Base-by-base conservation (phyloP, 1,140 invertebrate species). In the Oedothorax gibbosus region DNA sequence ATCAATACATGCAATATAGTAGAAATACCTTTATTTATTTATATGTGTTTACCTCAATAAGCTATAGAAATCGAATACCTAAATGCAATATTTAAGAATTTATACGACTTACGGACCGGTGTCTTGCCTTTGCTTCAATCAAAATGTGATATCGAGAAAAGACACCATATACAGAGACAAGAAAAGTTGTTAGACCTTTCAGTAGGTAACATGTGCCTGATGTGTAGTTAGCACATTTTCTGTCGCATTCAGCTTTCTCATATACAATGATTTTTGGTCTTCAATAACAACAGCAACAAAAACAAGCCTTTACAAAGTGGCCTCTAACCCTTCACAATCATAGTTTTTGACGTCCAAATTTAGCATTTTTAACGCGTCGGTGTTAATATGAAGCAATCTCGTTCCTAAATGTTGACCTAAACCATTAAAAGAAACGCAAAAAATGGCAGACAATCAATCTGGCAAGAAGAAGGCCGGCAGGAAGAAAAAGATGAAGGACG, bases 401-500 rank as follows among this genome's bases (percentile, higher is more conserved):
- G 72, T 75, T 75, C 72, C 72, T 71, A 71, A 71, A 71, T 71
- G 69, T 10, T 71, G 69, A 71, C 51, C 50, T 71, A 53, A 20
- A 53, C 51, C 15, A 18, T 53, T 51, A 7, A 11, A 53, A 71
- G 69, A 15, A 20, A 12, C 18, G n/a, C 14, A 18, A 20, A 71
- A 11, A 3, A 85, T 85, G 83, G 64, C 75, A 69, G 83, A 85
- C 83, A 85, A 85, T 85, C 83, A 85, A 20, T 56, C 35, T 3
- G 21, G 66, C 15, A 73, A 75, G 21, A 54, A 51, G 11, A 78
- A 71, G 20, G 78, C 77, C 65, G 78, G 78, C 50, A 51, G 54
- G 54, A 68, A 49, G 49, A 68, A 71, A 15, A 66, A 76, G 18
- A 62, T 78, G 4, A 85, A 85, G 11, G 83, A 85, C 35, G 83